phyloP scores from a whole-genome alignment of 2,888 invertebrate species.

The Acronicta alni region DNA sequence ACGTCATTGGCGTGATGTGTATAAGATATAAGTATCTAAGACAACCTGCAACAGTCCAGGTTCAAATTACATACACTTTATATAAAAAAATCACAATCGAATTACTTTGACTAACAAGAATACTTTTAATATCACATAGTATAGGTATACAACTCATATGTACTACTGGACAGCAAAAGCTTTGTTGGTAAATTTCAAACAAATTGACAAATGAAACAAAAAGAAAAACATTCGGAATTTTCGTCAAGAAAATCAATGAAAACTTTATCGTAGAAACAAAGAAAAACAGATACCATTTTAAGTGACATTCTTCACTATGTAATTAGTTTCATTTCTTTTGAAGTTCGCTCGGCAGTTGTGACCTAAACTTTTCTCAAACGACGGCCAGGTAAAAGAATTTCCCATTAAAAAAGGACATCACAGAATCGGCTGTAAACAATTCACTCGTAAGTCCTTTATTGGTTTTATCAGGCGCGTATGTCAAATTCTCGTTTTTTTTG shows the following conservation, averaged over 20 bases:
- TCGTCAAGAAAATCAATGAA: conserved; percentile 35
- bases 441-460: conserved; percentile 76
- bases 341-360: conserved; percentile 71
- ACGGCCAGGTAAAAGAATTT: conserved; percentile 80
- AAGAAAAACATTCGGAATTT: conserved; percentile 20
- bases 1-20: too few species aligned
- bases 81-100: too few species aligned
- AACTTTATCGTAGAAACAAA: conserved; percentile 24
- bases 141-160: too few species aligned
- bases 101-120: too few species aligned
- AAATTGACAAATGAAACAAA: conserved; percentile 13
- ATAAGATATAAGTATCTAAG: too few species aligned
- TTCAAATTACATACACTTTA: too few species aligned
- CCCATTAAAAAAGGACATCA: conserved; percentile 81
- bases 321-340: conserved; percentile 81
- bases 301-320: conserved; percentile 61
- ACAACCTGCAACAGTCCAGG: too few species aligned
- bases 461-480: conserved; percentile 79
- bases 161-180: conserved; percentile 10
- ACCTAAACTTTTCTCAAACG: conserved; percentile 73
- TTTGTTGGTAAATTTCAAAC: conserved; percentile 1
- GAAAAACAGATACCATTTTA: conserved; percentile 28
- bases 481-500: conserved; percentile 66
- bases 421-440: conserved; percentile 82
- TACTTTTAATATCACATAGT: too few species aligned